Evolutionary conservation across 1,140 invertebrate genomes (phyloP).

Genomic region (Drosophila sulfurigaster): DNA sequence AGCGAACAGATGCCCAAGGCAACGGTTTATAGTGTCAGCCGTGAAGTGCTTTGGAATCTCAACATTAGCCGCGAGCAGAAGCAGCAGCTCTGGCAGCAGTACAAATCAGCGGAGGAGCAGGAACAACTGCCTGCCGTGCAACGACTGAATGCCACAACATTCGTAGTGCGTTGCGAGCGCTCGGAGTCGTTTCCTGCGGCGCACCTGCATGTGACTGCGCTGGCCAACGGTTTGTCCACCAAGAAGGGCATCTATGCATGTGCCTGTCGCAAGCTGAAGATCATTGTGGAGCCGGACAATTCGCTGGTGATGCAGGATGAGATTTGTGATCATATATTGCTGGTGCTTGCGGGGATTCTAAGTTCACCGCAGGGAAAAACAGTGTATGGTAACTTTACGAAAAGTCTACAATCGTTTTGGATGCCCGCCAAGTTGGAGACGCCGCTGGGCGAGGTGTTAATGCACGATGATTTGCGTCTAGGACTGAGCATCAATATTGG

Average conservation of each 20-base stretch:
- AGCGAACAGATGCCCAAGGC: constrained; percentile 49
- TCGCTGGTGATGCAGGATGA: constrained; percentile 82
- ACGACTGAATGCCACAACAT: constrained; percentile 65
- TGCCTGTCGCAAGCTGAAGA: constrained; percentile 77
- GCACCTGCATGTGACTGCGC: constrained; percentile 71
- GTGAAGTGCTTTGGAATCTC: constrained; percentile 76
- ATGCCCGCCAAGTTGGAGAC: constrained; percentile 70
- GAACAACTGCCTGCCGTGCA: constrained; percentile 73
- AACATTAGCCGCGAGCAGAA: constrained; percentile 74
- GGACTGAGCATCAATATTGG: constrained; percentile 53
- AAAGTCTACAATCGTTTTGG: constrained; percentile 71
- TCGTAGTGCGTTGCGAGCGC: constrained; percentile 71
- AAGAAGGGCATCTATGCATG: constrained; percentile 65
- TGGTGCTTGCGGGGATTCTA: constrained; percentile 73
- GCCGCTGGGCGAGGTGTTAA: constrained; percentile 53
- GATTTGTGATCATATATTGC: constrained; percentile 79
- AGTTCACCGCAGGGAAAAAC: constrained; percentile 72
- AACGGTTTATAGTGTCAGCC: constrained; percentile 58
- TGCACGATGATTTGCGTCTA: constrained; percentile 52
- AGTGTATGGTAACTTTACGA: constrained; percentile 69
- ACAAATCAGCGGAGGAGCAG: constrained; percentile 58
- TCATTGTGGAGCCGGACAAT: constrained; percentile 80
- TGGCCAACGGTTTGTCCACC: constrained; percentile 59
- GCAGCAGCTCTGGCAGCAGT: constrained; percentile 70
- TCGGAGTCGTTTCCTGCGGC: constrained; percentile 72